Base-by-base conservation (phyloP, 2,113 vertebrate species). In the Pterocles gutturalis region DNA sequence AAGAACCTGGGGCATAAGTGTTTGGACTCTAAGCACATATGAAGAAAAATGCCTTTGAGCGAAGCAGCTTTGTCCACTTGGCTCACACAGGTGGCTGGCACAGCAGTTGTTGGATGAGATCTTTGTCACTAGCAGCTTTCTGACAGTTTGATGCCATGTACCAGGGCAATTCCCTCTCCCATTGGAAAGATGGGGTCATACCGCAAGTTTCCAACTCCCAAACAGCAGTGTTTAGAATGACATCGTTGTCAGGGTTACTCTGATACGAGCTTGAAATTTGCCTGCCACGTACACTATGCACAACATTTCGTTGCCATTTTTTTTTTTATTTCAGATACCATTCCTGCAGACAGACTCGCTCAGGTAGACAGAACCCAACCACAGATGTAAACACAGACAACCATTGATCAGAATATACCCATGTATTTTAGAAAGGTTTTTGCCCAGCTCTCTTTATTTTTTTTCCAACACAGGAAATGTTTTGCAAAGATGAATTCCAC, bases 21-120 rank as follows among this genome's bases (percentile, higher is more conserved):
- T 31, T 58, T 61, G 65, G 33, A 69, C 11, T 54, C 46, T 29
- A 55, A 57, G 16, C 1, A 17, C 6, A 7, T 20, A 54, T 18
- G 29, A 10, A n/a, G 25, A 60, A 53, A 60, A 83, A 26, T 1
- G 1, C 11, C 25, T 87, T 60, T 53, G 60, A 53, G 19, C 7
- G n/a, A 81, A 80, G 67, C 9, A 53, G 33, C 60, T 67, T 89
- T 75, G 20, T 41, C 43, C 22, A 36, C 76, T 48, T 65, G 69
- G 28, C 71, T 83, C n/a, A 34, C 53, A 21, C 7, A 25, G 41
- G 28, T 66, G 5, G 9, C 12, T 53, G 51, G n/a, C 75, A 61
- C 34, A 85, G 64, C 5, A 48, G 67, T 7, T n/a, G 5, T 2
- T 11, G 36, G 8, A 58, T 0, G 0, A 48, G 60, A 33, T 31